Percentiles rank a stretch among this genome's conserved stretches.
phyloP scores from a whole-genome alignment of 2,113 vertebrate species.

The Ptilonorhynchus violaceus region DNA sequence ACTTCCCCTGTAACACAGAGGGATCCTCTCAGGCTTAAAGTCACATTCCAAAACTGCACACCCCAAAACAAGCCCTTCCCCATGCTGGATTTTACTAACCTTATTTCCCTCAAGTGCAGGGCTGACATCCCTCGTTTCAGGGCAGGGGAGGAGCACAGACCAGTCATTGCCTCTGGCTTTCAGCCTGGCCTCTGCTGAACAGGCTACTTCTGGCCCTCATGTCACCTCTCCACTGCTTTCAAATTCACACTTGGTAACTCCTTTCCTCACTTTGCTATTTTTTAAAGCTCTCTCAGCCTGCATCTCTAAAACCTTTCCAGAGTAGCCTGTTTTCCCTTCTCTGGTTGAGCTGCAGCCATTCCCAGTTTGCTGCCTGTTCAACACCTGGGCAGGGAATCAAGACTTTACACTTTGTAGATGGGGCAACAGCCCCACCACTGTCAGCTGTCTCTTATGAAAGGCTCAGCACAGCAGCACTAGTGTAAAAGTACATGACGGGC shows the following conservation, averaged over 20 bases:
- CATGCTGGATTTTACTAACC: neutral
- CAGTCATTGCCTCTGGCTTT: neutral
- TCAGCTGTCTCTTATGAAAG: neutral
- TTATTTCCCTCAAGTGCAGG: neutral
- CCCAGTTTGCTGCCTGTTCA: neutral
- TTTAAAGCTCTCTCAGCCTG: neutral
- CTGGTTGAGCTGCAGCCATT: neutral
- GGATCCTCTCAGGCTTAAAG: neutral
- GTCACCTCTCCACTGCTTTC: neutral
- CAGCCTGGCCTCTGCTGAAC: neutral
- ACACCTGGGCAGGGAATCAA: neutral
- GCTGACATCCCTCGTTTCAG: neutral
- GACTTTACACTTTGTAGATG: neutral
- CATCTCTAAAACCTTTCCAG: neutral
- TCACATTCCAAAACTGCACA: neutral
- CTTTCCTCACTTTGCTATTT: neutral
- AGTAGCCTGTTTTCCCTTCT: neutral
- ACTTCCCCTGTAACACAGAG: accelerated
- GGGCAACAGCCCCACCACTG: neutral
- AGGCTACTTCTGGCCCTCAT: neutral
- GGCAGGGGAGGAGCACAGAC: neutral
- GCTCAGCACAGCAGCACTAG: neutral
- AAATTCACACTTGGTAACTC: neutral
- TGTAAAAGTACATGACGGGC: neutral
- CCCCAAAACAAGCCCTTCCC: neutral